phyloP scores from a whole-genome alignment of 1,140 invertebrate species.

The Epicauta chinensis region DNA sequence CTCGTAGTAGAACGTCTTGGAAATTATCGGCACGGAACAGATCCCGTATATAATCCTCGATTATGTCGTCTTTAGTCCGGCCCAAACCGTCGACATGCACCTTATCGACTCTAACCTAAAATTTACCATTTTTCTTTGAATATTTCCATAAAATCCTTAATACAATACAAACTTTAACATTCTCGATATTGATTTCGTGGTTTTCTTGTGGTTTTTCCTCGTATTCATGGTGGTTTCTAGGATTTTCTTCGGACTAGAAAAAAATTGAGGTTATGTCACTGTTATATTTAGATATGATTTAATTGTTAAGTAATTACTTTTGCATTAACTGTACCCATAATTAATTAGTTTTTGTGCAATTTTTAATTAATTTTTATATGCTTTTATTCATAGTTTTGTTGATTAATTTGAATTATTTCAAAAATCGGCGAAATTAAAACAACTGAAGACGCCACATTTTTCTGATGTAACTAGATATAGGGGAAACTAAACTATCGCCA shows the following conservation, averaged over 20 bases:
- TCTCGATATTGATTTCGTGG: slow-evolving; percentile 7
- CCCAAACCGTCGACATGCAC: slow-evolving; percentile 72
- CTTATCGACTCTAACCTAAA: slow-evolving; percentile 68
- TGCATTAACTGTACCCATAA: slow-evolving; percentile 18
- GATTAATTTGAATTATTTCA: too few species aligned
- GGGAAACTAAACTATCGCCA: too few species aligned
- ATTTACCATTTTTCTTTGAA: slow-evolving; percentile 1
- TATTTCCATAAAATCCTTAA: neutral
- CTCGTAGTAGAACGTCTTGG: slow-evolving; percentile 55
- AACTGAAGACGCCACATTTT: too few species aligned
- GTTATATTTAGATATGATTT: slow-evolving; percentile 6
- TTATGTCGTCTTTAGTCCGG: slow-evolving; percentile 78
- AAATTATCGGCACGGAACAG: slow-evolving; percentile 65
- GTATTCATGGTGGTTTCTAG: neutral
- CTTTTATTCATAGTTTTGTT: too few species aligned
- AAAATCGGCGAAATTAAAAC: too few species aligned
- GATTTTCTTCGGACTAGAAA: slow-evolving; percentile 8
- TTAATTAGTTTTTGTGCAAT: too few species aligned
- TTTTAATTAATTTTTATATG: too few species aligned
- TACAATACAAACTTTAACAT: slow-evolving; percentile 4
- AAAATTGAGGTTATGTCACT: neutral
- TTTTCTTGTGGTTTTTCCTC: neutral
- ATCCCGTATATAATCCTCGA: slow-evolving; percentile 63
- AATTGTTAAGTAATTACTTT: slow-evolving; percentile 10
- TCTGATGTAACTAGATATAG: too few species aligned